Evolutionary conservation across 2,797 vertebrate genomes (phyloP).

Genomic region (Hapalemur alaotrensis): DNA sequence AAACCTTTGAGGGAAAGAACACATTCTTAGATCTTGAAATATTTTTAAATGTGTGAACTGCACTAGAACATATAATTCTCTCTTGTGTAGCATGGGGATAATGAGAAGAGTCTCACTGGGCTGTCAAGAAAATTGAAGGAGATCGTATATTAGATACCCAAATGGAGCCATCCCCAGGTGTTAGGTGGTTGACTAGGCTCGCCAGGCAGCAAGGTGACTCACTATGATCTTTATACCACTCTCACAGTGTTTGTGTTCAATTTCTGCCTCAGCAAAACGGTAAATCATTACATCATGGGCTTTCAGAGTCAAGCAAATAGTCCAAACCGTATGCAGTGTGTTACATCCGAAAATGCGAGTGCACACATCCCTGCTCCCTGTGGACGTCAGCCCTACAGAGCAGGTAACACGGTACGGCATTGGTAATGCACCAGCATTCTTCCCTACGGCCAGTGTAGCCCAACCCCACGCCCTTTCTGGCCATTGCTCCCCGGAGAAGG

Average conservation of each 20-base stretch:
- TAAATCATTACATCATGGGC: neutral
- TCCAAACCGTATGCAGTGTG: neutral
- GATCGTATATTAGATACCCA: neutral
- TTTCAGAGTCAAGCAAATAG: neutral
- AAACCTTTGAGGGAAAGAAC: neutral
- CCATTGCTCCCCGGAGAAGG: neutral
- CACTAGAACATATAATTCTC: neutral
- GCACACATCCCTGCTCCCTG: neutral
- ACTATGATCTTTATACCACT: neutral
- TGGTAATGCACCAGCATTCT: neutral
- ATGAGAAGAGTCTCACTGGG: neutral
- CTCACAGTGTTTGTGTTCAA: neutral
- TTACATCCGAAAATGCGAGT: neutral
- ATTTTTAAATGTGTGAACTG: neutral
- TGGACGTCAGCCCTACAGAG: neutral
- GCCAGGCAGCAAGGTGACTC: neutral
- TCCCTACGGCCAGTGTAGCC: neutral
- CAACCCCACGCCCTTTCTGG: neutral
- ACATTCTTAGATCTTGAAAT: neutral
- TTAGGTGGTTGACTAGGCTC: neutral
- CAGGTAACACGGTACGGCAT: neutral
- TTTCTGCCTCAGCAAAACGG: neutral
- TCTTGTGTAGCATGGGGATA: neutral
- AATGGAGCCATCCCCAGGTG: neutral
- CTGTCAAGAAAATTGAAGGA: slow-evolving; percentile 9